phyloP scores from a whole-genome alignment of 2,113 vertebrate genomes.

The Cathartes aura region DNA sequence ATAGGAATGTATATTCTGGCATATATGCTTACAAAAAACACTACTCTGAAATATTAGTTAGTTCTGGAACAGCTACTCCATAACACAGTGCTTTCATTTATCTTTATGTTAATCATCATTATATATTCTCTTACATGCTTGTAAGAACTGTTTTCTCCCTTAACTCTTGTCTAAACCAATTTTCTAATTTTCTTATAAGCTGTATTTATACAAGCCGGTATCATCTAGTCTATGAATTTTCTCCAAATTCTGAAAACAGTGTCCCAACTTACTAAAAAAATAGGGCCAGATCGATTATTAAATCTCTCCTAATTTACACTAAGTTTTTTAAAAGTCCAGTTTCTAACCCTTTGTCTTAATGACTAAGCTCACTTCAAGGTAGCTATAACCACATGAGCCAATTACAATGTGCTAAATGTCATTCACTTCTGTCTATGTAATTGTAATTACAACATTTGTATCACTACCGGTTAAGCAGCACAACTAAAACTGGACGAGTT shows the following conservation, averaged over 20 bases:
- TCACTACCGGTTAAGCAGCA: background rate
- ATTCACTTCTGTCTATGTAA: background rate
- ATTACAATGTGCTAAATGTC: background rate
- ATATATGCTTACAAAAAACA: background rate
- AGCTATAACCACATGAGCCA: background rate
- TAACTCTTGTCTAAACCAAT: background rate
- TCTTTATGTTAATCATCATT: background rate
- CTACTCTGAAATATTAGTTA: background rate
- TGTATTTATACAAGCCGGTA: background rate
- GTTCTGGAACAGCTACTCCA: background rate
- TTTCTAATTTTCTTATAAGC: background rate
- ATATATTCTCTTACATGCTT: background rate
- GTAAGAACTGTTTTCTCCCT: background rate
- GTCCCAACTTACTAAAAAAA: background rate
- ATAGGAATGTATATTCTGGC: background rate
- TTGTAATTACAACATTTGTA: background rate
- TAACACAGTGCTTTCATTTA: background rate
- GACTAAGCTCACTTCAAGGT: background rate
- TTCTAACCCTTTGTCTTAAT: background rate
- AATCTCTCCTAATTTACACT: background rate
- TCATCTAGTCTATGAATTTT: background rate
- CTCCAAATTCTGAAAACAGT: background rate
- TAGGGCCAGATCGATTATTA: background rate
- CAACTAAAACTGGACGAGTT: background rate
- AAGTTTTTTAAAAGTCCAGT: background rate